Base-by-base conservation (phyloP, 2,888 invertebrate genomes). In the Drosophila testacea region DNA sequence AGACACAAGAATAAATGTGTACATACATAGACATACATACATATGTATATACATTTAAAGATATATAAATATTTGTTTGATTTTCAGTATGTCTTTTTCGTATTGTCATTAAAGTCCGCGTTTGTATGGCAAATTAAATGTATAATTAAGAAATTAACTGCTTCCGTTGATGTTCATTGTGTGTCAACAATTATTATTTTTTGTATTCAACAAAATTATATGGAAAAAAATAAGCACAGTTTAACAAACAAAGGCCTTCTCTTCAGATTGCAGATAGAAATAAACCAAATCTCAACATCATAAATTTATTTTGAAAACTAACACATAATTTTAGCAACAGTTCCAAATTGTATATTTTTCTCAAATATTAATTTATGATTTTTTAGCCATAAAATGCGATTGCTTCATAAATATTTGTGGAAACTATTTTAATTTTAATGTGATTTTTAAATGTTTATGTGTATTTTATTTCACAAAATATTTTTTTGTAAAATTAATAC, bases 101-200 rank as follows among this genome's bases (percentile, higher is more conserved):
- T 62, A n/a, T 44, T 64, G 78, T 57, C 62, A 77, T 77, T 66
- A 64, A 46, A 73, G 56, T 70, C 48, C 6, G 63, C 56, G 63
- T 77, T 80, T 68, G 80, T 72, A 72, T 79, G 69, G 72, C 73
- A 78, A 77, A 84, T 88, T 77, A 86, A 88, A 76, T 73, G 62
- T 77, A 78, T 87, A 88, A 88, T 86, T 85, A 81, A 72, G 72
- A 83, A 88, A 86, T 88, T 79, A 86, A 86, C 81, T 77, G 89
- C 89, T 86, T 88, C 89, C 81, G 87, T 74, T 81, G 81, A 69
- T 81, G 72, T 84, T 83, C 68, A 81, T 86, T 76, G 62, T 75
- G 59, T 74, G 79, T 39, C 55, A 77, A 62, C 68, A 77, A 62
- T 59, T 64, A 50, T 39, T 57, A 57, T 55, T 32, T 52, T 61